Percentiles rank a stretch among this genome's conserved stretches.
phyloP scores from a whole-genome alignment of 2,888 invertebrate species.

The Cinara cedri region DNA sequence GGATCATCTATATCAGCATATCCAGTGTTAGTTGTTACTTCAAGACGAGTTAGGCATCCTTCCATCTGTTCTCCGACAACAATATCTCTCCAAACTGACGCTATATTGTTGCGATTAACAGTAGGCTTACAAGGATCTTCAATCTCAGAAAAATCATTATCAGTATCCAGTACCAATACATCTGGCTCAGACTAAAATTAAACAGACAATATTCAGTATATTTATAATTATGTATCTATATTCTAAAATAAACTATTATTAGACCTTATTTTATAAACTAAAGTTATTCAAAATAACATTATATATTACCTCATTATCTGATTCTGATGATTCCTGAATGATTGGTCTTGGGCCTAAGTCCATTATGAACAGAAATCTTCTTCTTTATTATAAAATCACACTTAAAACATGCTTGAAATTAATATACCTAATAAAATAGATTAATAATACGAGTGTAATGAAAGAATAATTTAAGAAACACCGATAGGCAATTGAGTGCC shows the following conservation, averaged over 20 bases:
- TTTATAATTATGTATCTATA: too few species aligned
- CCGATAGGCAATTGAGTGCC: too few species aligned
- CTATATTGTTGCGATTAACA: conserved; percentile 18
- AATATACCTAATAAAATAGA: too few species aligned
- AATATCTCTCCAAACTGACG: conserved; percentile 40
- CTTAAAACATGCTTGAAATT: too few species aligned
- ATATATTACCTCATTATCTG: conserved; percentile 39
- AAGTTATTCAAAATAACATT: neutral
- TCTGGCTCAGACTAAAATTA: conserved; percentile 23
- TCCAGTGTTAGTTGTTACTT: conserved; percentile 31
- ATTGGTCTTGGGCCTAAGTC: conserved; percentile 2
- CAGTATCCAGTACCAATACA: conserved; percentile 19
- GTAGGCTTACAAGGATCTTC: neutral
- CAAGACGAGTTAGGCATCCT: conserved; percentile 33
- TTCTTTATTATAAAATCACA: too few species aligned
- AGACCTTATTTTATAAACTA: neutral
- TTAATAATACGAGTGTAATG: too few species aligned
- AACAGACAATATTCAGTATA: neutral
- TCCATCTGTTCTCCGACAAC: conserved; percentile 47
- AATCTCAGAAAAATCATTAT: neutral
- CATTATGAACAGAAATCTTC: neutral
- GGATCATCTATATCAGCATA: conserved; percentile 51
- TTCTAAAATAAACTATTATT: too few species aligned
- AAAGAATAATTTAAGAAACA: too few species aligned
- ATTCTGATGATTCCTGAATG: too few species aligned